Evolutionary conservation across 2,888 invertebrate species (phyloP).

Genomic region (Balanococcus diminutus): DNA sequence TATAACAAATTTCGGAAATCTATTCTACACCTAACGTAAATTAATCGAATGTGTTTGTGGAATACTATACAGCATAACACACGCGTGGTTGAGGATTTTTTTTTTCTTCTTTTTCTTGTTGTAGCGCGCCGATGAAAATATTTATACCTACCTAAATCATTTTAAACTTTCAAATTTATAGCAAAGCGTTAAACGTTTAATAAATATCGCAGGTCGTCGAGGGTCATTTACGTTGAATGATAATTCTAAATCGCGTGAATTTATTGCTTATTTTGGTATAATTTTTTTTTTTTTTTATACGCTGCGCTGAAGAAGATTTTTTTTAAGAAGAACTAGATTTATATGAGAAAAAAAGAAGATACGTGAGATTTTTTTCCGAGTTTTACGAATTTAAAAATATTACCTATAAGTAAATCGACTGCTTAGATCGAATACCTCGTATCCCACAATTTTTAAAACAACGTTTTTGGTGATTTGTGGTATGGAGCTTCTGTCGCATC

Average conservation of each 20-base stretch:
- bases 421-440: no score
- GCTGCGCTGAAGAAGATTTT: no score
- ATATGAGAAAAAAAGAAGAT: neutral
- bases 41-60: neutral
- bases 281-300: no score
- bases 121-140: constrained; percentile 2
- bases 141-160: constrained; percentile 38
- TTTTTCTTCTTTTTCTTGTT: neutral
- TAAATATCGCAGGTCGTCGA: neutral
- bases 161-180: constrained; percentile 14
- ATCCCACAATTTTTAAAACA: no score
- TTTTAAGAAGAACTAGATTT: neutral
- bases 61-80: neutral
- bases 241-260: constrained; percentile 8
- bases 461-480: no score
- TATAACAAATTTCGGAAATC: neutral
- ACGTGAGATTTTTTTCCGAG: neutral
- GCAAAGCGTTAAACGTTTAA: neutral
- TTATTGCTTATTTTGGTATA: no score
- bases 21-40: neutral
- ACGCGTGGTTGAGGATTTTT: neutral
- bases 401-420: no score
- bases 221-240: constrained; percentile 18
- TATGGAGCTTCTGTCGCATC: no score
- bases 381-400: no score